Conservation (phyloP, 2,797 vertebrate species). For the Holocentrus rufus region DNA sequence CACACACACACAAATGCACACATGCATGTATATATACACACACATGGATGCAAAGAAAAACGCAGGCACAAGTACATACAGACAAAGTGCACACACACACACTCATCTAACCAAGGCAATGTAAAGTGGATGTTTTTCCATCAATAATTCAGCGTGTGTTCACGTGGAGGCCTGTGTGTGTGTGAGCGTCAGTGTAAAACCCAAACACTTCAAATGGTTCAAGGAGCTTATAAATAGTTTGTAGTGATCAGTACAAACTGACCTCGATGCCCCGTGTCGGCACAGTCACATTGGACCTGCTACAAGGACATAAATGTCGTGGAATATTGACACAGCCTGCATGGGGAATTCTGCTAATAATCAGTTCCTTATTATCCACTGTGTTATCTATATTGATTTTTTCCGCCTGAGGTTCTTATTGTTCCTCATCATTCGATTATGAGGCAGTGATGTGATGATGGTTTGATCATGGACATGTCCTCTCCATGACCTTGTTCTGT, state of each 20-base stretch:
- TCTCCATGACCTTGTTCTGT: neutral
- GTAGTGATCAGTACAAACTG: slow-evolving; percentile 31
- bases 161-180: slow-evolving; percentile 35
- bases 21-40: neutral
- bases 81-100: slow-evolving; percentile 27
- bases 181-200: slow-evolving; percentile 52
- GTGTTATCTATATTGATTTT: neutral
- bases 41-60: neutral
- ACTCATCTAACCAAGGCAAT: slow-evolving; percentile 17
- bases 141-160: slow-evolving; percentile 66
- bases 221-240: slow-evolving; percentile 42
- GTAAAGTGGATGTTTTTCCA: slow-evolving; percentile 30
- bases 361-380: neutral
- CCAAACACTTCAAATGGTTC: slow-evolving; percentile 54
- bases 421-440: slow-evolving; percentile 4
- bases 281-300: slow-evolving; percentile 33
- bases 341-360: neutral
- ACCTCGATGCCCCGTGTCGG: slow-evolving; percentile 13
- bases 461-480: too few species aligned
- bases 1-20: slow-evolving; percentile 14
- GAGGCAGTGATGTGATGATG: too few species aligned
- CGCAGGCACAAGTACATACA: slow-evolving; percentile 22
- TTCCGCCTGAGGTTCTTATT: too few species aligned
- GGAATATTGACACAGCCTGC: neutral
- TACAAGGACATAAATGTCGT: slow-evolving; percentile 20